These are phyloP conservation scores for Dyspetes luteomarginatus DNA, from an alignment of 2,888 invertebrate species.

Conservation along the genomic window DNA sequence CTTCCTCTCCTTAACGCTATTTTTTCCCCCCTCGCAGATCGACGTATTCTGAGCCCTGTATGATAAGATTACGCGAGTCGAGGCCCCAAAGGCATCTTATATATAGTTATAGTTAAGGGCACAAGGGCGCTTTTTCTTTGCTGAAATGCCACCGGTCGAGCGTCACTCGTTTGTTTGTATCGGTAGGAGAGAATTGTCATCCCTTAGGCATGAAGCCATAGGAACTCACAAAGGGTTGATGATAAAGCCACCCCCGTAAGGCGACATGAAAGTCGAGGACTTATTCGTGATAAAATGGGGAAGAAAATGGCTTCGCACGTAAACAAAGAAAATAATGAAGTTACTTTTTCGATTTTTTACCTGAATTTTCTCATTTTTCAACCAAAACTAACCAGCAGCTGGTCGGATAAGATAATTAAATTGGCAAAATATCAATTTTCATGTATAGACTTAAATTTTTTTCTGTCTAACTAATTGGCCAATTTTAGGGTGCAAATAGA, in stretches of 20 bases:
- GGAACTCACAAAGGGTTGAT: slow-evolving; percentile 69
- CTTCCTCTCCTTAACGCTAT: neutral
- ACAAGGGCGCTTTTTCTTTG: neutral
- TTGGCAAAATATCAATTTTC: no score
- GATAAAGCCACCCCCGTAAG: slow-evolving; percentile 64
- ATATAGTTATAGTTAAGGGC: slow-evolving; percentile 30
- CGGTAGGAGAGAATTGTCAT: slow-evolving; percentile 51
- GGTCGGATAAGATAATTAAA: no score
- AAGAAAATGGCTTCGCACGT: slow-evolving; percentile 11
- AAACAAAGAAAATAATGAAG: neutral
- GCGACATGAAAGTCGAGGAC: slow-evolving; percentile 62
- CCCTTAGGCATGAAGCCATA: slow-evolving; percentile 59
- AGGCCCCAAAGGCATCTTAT: slow-evolving; percentile 38
- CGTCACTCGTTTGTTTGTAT: slow-evolving; percentile 56
- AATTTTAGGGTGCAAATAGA: no score
- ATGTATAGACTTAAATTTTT: no score
- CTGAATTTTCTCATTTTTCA: no score
- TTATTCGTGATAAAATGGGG: slow-evolving; percentile 3
- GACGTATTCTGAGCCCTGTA: slow-evolving; percentile 3
- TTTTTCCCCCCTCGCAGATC: neutral
- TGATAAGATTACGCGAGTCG: slow-evolving; percentile 54
- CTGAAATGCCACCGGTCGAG: slow-evolving; percentile 57
- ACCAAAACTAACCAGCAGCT: no score
- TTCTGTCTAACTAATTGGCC: no score
- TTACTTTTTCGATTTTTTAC: no score